Conservation (phyloP, 2,888 invertebrate species). For the Drosophila greeni region DNA sequence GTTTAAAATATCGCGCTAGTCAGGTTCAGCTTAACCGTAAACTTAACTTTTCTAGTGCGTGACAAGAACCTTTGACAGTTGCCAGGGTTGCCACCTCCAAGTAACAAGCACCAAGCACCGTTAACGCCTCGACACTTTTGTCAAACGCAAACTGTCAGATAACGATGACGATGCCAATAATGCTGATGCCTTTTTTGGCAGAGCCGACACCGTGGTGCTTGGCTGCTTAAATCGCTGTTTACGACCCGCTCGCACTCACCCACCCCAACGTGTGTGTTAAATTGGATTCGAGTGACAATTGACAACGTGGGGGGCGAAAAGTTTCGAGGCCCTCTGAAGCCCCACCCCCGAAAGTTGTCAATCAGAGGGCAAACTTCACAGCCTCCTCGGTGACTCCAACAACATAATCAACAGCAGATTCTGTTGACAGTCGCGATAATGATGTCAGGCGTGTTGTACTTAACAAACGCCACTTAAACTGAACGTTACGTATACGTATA, state of each 20-base stretch:
- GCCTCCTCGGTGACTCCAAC: conserved; percentile 36
- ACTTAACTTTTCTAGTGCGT: conserved; percentile 35
- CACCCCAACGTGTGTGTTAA: conserved; percentile 48
- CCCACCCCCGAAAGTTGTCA: conserved; percentile 51
- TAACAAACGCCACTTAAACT: conserved; percentile 70
- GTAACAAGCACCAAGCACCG: conserved; percentile 29
- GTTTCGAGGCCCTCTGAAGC: conserved; percentile 32
- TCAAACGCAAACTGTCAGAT: conserved; percentile 60
- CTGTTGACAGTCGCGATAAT: conserved; percentile 69
- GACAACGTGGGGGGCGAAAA: conserved; percentile 58
- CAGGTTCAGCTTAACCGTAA: neutral
- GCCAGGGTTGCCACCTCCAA: conserved; percentile 30
- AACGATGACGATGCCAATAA: conserved; percentile 69
- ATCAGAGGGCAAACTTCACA: conserved; percentile 60
- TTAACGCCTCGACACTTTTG: conserved; percentile 62
- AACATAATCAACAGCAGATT: conserved; percentile 42
- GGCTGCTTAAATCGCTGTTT: conserved; percentile 59
- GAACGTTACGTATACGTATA: conserved; percentile 34
- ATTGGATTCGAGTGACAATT: conserved; percentile 72
- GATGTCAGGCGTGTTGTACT: conserved; percentile 69
- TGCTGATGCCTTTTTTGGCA: conserved; percentile 46
- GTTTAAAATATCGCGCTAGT: neutral
- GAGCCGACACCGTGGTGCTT: conserved; percentile 15
- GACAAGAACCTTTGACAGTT: conserved; percentile 48
- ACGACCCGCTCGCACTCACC: conserved; percentile 41